These are phyloP conservation scores for Cisticola juncidis DNA, from an alignment of 2,113 vertebrate genomes.

Conservation along the genomic window DNA sequence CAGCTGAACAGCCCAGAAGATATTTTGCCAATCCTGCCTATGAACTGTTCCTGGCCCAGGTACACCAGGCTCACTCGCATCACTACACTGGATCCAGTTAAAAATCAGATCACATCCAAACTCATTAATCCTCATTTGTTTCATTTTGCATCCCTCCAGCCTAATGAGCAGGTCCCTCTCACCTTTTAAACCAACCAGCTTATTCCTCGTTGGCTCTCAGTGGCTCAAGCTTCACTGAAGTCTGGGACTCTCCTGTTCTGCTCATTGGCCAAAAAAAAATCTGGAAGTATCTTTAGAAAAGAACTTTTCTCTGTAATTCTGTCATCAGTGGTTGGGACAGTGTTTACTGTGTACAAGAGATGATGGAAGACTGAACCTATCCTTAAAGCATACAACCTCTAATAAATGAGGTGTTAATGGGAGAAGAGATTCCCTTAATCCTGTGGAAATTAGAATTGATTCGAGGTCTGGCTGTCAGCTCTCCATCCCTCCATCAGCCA, in stretches of 20 bases:
- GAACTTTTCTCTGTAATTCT: neutral
- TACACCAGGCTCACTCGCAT: neutral
- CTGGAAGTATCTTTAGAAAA: neutral
- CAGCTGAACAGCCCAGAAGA: neutral
- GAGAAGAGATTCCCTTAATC: neutral
- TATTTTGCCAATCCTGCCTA: neutral
- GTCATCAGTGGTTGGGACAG: neutral
- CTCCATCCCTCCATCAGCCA: neutral
- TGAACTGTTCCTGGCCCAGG: neutral
- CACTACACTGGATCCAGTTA: neutral
- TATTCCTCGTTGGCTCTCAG: neutral
- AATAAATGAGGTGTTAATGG: neutral
- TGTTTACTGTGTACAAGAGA: neutral
- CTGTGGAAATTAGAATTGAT: neutral
- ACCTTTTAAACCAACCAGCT: neutral
- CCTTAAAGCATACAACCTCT: neutral
- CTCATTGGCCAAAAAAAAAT: neutral
- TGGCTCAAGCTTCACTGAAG: neutral
- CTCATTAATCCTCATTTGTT: neutral
- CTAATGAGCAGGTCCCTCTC: neutral
- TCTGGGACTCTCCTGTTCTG: neutral
- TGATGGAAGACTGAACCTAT: neutral
- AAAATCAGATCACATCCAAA: neutral
- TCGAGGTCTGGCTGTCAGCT: neutral
- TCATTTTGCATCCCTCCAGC: neutral